phyloP scores from a whole-genome alignment of 2,797 vertebrate genomes.

The Smutsia temminckii region DNA sequence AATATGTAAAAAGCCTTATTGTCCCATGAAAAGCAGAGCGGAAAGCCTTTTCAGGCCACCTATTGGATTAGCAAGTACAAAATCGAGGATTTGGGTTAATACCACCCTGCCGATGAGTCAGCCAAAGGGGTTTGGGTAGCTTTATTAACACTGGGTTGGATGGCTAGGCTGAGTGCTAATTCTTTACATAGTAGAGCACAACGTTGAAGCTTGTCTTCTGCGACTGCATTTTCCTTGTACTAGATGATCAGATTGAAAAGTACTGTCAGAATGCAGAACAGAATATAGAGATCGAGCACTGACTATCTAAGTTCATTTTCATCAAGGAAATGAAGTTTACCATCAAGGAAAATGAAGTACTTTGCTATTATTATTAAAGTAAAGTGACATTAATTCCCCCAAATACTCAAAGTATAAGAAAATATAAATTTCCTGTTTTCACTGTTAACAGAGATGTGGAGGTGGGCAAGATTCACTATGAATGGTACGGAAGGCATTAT shows the following conservation, averaged over 20 bases:
- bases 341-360: background rate
- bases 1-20: slow-evolving; percentile 77
- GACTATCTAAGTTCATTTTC: slow-evolving; percentile 39
- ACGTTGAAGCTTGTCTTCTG: slow-evolving; percentile 84
- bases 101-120: slow-evolving; percentile 75
- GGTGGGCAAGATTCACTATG: background rate
- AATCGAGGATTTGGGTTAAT: slow-evolving; percentile 79
- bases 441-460: background rate
- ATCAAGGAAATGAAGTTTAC: too few species aligned
- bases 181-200: slow-evolving; percentile 88
- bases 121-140: slow-evolving; percentile 81
- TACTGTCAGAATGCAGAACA: slow-evolving; percentile 86
- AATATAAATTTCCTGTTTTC: background rate
- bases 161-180: slow-evolving; percentile 86
- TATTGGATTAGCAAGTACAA: slow-evolving; percentile 82
- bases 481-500: background rate
- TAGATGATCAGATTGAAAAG: slow-evolving; percentile 90
- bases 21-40: slow-evolving; percentile 73
- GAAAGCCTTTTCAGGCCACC: slow-evolving; percentile 76
- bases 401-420: slow-evolving; percentile 11
- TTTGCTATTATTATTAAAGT: background rate
- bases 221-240: slow-evolving; percentile 81
- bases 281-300: slow-evolving; percentile 69
- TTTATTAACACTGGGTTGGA: slow-evolving; percentile 83
- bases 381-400: background rate